Evolutionary conservation across 2,797 vertebrate genomes (phyloP).

Genomic region (Channallabes apus): DNA sequence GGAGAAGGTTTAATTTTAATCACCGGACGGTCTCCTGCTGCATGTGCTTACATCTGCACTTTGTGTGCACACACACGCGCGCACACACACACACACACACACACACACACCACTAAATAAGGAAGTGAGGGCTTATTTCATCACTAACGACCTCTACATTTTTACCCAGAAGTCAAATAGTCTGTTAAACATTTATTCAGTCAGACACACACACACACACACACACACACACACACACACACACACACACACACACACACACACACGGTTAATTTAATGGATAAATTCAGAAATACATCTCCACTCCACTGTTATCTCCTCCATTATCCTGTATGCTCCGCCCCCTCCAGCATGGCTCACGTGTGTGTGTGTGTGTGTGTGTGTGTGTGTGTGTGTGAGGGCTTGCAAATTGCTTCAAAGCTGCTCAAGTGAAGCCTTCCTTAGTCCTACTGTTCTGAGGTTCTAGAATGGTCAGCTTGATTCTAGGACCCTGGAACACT

Average conservation of each 20-base stretch:
- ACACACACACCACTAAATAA: background rate
- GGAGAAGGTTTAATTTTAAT: conserved; percentile 9
- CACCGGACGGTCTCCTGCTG: background rate
- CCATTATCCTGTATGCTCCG: background rate
- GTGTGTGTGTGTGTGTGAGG: background rate
- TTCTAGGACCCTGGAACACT: background rate
- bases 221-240: no score
- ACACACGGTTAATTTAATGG: background rate
- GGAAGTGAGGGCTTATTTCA: conserved; percentile 3
- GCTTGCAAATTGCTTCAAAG: no score
- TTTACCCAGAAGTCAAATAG: background rate
- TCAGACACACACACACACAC: background rate
- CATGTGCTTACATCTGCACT: background rate
- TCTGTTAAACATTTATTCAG: background rate
- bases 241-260: no score
- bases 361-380: background rate
- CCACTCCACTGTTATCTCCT: background rate
- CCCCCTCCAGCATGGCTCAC: background rate
- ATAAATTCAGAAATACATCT: background rate
- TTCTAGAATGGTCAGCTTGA: background rate
- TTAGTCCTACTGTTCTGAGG: background rate
- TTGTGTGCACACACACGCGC: background rate
- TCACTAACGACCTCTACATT: background rate
- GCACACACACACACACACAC: conserved; percentile 5
- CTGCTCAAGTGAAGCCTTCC: no score